Percentiles rank a stretch among this genome's conserved stretches.
Conservation (phyloP, 2,113 vertebrate species). For the Microtus montanus region DNA sequence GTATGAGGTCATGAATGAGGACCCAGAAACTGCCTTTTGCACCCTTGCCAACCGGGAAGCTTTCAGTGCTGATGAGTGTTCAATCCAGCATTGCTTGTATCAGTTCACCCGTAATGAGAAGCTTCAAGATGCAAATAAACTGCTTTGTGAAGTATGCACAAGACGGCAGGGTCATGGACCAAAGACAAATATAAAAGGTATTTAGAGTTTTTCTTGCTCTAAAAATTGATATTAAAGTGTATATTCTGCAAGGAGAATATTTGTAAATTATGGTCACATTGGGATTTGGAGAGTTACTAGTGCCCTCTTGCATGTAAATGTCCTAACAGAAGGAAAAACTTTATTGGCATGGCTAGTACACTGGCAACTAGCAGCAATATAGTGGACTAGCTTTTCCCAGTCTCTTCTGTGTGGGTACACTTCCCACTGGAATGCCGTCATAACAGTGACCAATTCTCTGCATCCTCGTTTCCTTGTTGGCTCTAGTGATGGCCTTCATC, state of each 20-base stretch:
- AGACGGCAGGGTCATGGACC: conserved; percentile 82
- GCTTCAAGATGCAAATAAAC: conserved; percentile 92
- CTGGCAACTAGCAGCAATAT: background rate
- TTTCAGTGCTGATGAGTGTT: conserved; percentile 88
- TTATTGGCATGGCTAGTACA: background rate
- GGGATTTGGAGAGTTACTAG: background rate
- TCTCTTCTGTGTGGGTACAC: background rate
- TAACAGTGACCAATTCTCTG: background rate
- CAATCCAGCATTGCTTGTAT: conserved; percentile 91
- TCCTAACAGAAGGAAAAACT: background rate
- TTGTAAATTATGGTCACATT: background rate
- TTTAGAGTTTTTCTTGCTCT: background rate
- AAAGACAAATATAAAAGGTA: conserved; percentile 85
- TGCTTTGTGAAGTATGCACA: conserved; percentile 94
- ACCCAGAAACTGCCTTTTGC: conserved; percentile 92
- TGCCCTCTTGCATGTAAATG: background rate
- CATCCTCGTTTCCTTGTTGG: background rate
- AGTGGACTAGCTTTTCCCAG: background rate
- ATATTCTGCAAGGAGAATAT: background rate
- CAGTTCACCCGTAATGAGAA: conserved; percentile 96
- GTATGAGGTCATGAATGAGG: conserved; percentile 88
- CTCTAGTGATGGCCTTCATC: background rate
- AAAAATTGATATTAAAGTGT: background rate
- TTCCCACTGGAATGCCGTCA: background rate
- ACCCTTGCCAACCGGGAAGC: conserved; percentile 88